Conservation (phyloP, 1,140 invertebrate genomes). For the Eubasilissa regina region DNA sequence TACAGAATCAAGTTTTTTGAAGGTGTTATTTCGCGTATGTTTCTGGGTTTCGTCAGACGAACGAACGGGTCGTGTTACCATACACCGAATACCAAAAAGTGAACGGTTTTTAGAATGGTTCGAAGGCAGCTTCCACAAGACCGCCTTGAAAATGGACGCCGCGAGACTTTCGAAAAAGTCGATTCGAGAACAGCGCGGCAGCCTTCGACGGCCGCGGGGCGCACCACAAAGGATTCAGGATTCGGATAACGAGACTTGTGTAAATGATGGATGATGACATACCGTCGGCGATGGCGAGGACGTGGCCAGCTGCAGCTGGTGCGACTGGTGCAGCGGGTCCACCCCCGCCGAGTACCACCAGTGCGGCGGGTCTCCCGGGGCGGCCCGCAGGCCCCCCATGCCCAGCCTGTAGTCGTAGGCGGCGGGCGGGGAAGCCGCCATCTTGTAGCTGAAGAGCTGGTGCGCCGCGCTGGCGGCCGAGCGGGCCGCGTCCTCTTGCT, state of each 20-base stretch:
- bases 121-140: slow-evolving; percentile 43
- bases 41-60: slow-evolving; percentile 3
- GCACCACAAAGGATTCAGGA: neutral
- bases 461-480: slow-evolving; percentile 74
- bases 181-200: slow-evolving; percentile 39
- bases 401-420: slow-evolving; percentile 78
- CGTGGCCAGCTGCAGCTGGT: slow-evolving; percentile 67
- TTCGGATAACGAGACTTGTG: neutral
- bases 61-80: neutral
- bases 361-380: slow-evolving; percentile 71
- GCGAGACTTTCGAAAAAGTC: slow-evolving; percentile 50
- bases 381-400: slow-evolving; percentile 66
- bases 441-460: slow-evolving; percentile 87
- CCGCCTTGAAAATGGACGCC: slow-evolving; percentile 52
- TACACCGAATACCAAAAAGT: slow-evolving; percentile 11
- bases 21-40: neutral
- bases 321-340: slow-evolving; percentile 71
- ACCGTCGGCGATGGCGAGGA: slow-evolving; percentile 67
- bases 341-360: slow-evolving; percentile 78
- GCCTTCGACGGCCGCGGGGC: neutral
- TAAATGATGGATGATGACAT: slow-evolving; percentile 8
- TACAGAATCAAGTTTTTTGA: too few species aligned
- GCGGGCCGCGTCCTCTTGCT: slow-evolving; percentile 71
- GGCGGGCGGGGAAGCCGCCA: slow-evolving; percentile 72
- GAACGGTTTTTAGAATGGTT: slow-evolving; percentile 28